Percentiles rank a stretch among this genome's conserved stretches.
Evolutionary conservation across 2,113 vertebrate species (phyloP).

Genomic region (Butorides virescens): DNA sequence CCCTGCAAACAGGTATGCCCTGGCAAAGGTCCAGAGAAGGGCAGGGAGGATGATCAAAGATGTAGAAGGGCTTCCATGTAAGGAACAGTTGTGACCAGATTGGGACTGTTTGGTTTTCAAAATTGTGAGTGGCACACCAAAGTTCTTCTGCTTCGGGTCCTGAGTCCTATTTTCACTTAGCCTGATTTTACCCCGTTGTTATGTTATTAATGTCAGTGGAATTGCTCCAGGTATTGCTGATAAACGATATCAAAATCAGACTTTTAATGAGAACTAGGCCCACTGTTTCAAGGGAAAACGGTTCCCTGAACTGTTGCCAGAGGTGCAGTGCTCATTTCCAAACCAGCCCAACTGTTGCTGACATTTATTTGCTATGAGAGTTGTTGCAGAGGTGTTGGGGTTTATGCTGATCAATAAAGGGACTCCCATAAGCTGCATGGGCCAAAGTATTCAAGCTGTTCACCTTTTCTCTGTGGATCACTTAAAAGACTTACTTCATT

Average conservation of each 20-base stretch:
- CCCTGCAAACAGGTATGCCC: neutral
- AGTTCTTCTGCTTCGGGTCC: neutral
- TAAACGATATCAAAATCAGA: neutral
- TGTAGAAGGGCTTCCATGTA: neutral
- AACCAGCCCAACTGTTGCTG: neutral
- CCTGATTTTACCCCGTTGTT: neutral
- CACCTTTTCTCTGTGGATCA: neutral
- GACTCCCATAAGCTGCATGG: neutral
- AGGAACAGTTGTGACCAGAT: neutral
- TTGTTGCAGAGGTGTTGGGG: neutral
- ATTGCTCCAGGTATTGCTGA: neutral
- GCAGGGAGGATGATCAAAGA: neutral
- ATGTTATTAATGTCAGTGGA: neutral
- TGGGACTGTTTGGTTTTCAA: neutral
- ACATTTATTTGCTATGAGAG: neutral
- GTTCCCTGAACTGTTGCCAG: neutral
- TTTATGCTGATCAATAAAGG: conserved; percentile 24
- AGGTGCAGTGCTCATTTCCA: neutral
- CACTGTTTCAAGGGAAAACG: neutral
- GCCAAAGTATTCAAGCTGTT: neutral
- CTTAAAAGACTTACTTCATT: conserved; percentile 2
- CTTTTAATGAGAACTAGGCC: neutral
- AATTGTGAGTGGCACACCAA: neutral
- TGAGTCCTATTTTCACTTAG: neutral
- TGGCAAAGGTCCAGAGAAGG: neutral